Evolutionary conservation across 2,113 vertebrate species (phyloP).

Genomic region (Paratilapia polleni): DNA sequence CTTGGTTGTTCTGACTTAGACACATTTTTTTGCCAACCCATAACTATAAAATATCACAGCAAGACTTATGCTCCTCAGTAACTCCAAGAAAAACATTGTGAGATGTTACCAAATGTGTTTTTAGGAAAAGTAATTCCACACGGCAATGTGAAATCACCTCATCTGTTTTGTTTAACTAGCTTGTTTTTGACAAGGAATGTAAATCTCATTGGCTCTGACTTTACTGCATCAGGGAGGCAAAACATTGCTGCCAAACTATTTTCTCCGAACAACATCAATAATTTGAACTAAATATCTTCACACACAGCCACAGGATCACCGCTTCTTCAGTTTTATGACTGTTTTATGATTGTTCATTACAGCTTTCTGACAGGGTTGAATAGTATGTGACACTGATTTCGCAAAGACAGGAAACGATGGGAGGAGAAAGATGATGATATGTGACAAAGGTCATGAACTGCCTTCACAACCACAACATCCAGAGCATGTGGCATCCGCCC

Average conservation of each 20-base stretch:
- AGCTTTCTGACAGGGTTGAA: background rate
- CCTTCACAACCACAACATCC: background rate
- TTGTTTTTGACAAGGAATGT: background rate
- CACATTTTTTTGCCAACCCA: background rate
- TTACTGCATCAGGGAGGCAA: background rate
- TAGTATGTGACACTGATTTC: background rate
- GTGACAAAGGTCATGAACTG: background rate
- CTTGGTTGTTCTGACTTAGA: background rate
- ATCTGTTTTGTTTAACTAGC: background rate
- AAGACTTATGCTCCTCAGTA: background rate
- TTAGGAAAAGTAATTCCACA: background rate
- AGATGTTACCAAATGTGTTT: background rate
- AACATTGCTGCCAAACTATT: background rate
- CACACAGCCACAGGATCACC: background rate
- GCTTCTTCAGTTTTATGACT: background rate
- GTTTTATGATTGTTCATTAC: background rate
- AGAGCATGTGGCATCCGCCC: background rate
- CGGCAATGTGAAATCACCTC: background rate
- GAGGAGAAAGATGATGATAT: background rate
- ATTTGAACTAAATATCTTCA: background rate
- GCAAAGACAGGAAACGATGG: conserved; percentile 35
- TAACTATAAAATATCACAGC: background rate
- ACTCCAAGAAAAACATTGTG: background rate
- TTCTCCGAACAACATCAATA: background rate
- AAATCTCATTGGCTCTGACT: background rate